These are phyloP conservation scores for Chamaea fasciata DNA, from an alignment of 2,113 vertebrate species.

Conservation along the genomic window DNA sequence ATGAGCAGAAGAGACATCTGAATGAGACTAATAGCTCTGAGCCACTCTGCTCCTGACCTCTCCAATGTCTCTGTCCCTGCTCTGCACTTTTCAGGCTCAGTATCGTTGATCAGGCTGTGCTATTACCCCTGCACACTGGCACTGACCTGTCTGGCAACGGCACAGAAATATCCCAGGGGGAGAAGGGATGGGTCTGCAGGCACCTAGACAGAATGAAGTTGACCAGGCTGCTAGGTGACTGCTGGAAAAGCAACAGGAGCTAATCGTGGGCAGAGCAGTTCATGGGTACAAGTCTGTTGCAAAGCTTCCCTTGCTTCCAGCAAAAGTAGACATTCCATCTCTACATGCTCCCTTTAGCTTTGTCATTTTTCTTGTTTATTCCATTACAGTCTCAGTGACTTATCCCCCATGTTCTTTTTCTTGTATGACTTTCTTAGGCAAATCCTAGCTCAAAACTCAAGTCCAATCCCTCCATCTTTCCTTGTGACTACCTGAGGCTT, in stretches of 20 bases:
- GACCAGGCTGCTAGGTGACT: neutral
- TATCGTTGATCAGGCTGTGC: fast-evolving
- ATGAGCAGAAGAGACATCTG: neutral
- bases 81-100: neutral
- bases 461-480: neutral
- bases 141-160: neutral
- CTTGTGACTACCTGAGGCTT: neutral
- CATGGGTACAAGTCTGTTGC: neutral
- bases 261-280: neutral
- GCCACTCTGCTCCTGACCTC: neutral
- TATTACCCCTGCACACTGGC: fast-evolving
- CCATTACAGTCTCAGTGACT: neutral
- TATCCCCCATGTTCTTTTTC: neutral
- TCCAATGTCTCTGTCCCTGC: neutral
- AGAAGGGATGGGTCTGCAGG: neutral
- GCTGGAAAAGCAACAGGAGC: neutral
- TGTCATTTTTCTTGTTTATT: neutral
- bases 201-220: neutral
- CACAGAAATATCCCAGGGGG: neutral
- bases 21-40: neutral
- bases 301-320: neutral
- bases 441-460: neutral
- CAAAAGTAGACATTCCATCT: neutral
- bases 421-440: fast-evolving
- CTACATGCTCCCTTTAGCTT: neutral